Conservation (phyloP, 2,888 invertebrate species). For the Drosophila kambysellisi region DNA sequence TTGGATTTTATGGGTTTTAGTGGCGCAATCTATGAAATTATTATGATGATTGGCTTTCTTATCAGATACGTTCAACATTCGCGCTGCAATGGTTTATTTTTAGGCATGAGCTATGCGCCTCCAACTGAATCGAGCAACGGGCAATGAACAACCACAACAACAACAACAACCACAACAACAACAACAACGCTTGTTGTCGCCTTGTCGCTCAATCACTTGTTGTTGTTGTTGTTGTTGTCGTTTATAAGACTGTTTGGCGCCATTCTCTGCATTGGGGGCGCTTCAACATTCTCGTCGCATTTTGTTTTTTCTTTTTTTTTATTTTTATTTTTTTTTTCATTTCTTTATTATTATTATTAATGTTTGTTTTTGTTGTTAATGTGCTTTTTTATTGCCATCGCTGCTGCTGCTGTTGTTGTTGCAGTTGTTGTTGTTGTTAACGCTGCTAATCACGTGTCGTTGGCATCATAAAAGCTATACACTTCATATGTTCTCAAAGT, state of each 20-base stretch:
- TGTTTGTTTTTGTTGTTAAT: slow-evolving; percentile 20
- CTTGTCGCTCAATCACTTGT: slow-evolving; percentile 18
- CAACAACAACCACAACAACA: slow-evolving; percentile 1
- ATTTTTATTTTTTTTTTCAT: neutral
- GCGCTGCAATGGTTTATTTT: slow-evolving; percentile 68
- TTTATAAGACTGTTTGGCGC: slow-evolving; percentile 78
- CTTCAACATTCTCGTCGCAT: slow-evolving; percentile 16
- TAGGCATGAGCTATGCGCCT: slow-evolving; percentile 70
- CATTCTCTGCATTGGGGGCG: slow-evolving; percentile 47
- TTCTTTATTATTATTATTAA: slow-evolving; percentile 14
- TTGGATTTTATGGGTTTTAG: slow-evolving; percentile 65
- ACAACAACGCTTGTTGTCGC: slow-evolving; percentile 14
- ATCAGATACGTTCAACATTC: slow-evolving; percentile 57
- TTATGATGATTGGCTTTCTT: slow-evolving; percentile 71
- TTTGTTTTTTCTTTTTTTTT: neutral
- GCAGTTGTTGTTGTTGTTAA: slow-evolving; percentile 6
- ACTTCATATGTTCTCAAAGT: neutral
- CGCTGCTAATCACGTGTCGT: slow-evolving; percentile 36
- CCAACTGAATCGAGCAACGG: slow-evolving; percentile 29
- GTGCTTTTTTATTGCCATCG: slow-evolving; percentile 10
- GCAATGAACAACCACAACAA: slow-evolving; percentile 7
- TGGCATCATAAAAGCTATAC: slow-evolving; percentile 24
- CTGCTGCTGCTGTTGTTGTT: neutral
- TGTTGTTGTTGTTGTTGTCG: slow-evolving; percentile 27
- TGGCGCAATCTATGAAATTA: slow-evolving; percentile 74